These are phyloP conservation scores for Allophyes oxyacanthae DNA, from an alignment of 2,888 invertebrate species.

Conservation along the genomic window DNA sequence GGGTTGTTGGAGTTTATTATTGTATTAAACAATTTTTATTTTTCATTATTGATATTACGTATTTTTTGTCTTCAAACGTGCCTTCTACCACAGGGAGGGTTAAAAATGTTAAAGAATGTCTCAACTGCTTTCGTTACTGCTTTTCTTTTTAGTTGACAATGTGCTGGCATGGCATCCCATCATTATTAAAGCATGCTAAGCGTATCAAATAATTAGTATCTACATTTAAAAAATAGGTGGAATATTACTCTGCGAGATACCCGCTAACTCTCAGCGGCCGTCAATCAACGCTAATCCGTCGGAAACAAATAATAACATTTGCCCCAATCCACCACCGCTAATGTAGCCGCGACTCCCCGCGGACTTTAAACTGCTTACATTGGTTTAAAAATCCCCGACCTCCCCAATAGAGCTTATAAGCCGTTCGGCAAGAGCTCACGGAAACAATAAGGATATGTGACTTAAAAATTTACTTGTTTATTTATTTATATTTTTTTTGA, in stretches of 20 bases:
- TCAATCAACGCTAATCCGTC: conserved; percentile 58
- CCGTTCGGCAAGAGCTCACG: conserved; percentile 62
- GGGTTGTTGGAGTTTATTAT: not conserved
- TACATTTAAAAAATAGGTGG: not conserved
- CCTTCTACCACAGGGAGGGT: too few relatives aligned
- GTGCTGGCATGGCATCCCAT: too few relatives aligned
- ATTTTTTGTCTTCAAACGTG: too few relatives aligned
- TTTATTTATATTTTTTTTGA: conserved; percentile 18
- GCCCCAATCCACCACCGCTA: conserved; percentile 73
- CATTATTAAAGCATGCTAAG: too few relatives aligned
- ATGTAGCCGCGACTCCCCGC: conserved; percentile 72
- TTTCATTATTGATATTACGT: too few relatives aligned
- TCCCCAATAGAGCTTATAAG: conserved; percentile 61
- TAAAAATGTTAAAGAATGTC: too few relatives aligned
- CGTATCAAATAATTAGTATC: too few relatives aligned
- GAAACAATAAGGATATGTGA: conserved; percentile 49
- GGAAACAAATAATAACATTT: conserved; percentile 81
- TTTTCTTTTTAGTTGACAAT: too few relatives aligned
- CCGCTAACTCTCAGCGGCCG: conserved; percentile 6
- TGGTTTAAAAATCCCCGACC: conserved; percentile 76
- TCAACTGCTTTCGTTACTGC: too few relatives aligned
- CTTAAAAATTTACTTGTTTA: conserved; percentile 26
- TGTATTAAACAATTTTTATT: not conserved
- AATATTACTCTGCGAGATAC: not conserved
- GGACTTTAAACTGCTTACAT: conserved; percentile 83